These are phyloP conservation scores for Perodicticus potto DNA, from an alignment of 2,797 vertebrate species.

Conservation along the genomic window DNA sequence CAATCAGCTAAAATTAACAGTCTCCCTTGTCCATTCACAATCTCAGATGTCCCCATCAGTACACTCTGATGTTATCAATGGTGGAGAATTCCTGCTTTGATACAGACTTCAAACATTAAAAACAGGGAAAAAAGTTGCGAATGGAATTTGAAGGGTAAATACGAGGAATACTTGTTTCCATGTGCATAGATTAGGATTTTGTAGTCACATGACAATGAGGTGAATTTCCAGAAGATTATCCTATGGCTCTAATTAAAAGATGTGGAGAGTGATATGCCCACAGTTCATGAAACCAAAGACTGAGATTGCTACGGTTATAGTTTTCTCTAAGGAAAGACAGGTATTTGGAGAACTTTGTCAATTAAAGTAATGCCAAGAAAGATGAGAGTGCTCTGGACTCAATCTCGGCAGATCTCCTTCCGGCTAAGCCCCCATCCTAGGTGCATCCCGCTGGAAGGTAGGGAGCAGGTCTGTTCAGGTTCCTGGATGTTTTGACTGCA, in stretches of 20 bases:
- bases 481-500: neutral
- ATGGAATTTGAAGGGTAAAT: neutral
- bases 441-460: neutral
- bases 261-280: neutral
- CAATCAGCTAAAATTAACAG: neutral
- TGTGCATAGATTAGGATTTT: neutral
- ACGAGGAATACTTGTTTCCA: neutral
- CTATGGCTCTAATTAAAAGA: neutral
- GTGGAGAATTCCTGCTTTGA: slow-evolving; percentile 11
- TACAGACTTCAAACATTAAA: neutral
- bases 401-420: neutral
- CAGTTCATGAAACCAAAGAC: neutral
- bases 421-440: neutral
- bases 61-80: neutral
- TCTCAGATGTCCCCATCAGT: neutral
- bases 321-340: neutral
- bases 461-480: neutral
- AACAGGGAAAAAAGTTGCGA: slow-evolving; percentile 11
- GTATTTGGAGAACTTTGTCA: neutral
- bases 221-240: neutral
- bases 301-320: neutral
- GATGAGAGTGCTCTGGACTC: neutral
- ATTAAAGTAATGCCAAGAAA: neutral
- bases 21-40: neutral
- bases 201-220: neutral